Evolutionary conservation across 2,888 invertebrate species (phyloP).

Genomic region (Noctua janthe): DNA sequence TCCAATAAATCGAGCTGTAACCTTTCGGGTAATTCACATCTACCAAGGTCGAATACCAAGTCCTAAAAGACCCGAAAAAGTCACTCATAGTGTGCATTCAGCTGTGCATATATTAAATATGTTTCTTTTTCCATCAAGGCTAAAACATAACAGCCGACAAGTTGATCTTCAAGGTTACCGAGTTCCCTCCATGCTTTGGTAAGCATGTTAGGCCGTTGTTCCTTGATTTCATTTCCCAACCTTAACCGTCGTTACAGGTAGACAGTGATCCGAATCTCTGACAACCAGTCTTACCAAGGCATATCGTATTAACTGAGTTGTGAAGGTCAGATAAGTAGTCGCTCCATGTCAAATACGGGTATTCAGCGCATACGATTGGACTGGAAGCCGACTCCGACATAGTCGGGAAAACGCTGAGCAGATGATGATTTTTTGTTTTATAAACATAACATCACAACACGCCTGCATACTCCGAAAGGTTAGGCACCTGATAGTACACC

Average conservation of each 20-base stretch:
- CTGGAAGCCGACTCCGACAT: not conserved
- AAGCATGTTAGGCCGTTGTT: not conserved
- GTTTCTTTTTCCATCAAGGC: not conserved
- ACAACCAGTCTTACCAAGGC: not conserved
- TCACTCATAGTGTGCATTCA: not conserved
- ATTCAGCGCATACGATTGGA: not conserved
- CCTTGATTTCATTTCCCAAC: not conserved
- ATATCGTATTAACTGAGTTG: not conserved
- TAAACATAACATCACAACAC: too few relatives aligned
- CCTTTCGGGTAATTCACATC: too few relatives aligned
- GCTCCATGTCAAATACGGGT: not conserved
- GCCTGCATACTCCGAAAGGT: too few relatives aligned
- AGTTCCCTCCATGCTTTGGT: not conserved
- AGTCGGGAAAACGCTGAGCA: not conserved
- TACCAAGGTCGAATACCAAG: too few relatives aligned
- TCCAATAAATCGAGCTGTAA: not conserved
- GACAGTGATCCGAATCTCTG: not conserved
- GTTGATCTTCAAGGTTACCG: not conserved
- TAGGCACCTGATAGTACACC: too few relatives aligned
- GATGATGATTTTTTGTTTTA: not conserved
- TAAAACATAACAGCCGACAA: not conserved
- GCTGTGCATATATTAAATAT: not conserved
- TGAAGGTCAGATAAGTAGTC: not conserved
- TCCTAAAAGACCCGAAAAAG: too few relatives aligned
- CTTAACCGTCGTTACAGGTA: not conserved